Percentiles rank a stretch among this genome's conserved stretches.
These are phyloP conservation scores for Microctenopoma stevenorrisi DNA, from an alignment of 2,797 vertebrate genomes.

Conservation along the genomic window DNA sequence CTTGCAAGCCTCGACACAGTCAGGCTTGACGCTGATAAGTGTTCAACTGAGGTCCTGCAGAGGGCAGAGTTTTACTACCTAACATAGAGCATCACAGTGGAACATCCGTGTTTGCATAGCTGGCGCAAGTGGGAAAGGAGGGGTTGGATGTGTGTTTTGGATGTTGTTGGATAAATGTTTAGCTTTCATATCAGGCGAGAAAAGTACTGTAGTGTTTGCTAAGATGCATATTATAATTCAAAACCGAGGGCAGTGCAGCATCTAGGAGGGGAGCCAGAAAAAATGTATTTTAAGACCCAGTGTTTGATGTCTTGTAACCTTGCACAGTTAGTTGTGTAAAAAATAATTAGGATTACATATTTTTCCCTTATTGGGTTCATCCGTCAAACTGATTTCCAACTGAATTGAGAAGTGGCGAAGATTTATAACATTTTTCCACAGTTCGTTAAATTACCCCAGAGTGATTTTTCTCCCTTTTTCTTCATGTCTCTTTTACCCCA, in stretches of 20 bases:
- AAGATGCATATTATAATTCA: neutral
- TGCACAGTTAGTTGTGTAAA: conserved; percentile 17
- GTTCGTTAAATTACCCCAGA: conserved; percentile 79
- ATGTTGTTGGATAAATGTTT: conserved; percentile 16
- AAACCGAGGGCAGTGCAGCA: conserved; percentile 1
- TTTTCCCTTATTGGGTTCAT: conserved; percentile 41
- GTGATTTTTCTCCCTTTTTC: conserved; percentile 71
- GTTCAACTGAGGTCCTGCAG: conserved; percentile 80
- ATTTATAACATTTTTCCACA: conserved; percentile 80
- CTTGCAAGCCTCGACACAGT: conserved; percentile 19
- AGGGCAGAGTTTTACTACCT: conserved; percentile 86
- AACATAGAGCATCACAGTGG: conserved; percentile 44
- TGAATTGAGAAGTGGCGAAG: conserved; percentile 59
- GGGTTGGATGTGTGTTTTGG: conserved; percentile 17
- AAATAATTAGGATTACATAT: neutral
- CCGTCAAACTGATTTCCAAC: conserved; percentile 71
- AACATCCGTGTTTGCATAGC: conserved; percentile 64
- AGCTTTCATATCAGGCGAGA: neutral
- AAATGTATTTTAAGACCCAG: conserved; percentile 6
- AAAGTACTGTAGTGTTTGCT: neutral
- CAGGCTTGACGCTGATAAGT: conserved; percentile 27
- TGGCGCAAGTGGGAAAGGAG: conserved; percentile 35
- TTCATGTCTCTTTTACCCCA: conserved; percentile 63
- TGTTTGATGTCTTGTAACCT: conserved; percentile 25
- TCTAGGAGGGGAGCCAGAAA: conserved; percentile 5